Percentiles rank a stretch among this genome's conserved stretches.
These are phyloP conservation scores for Idaea dimidiata DNA, from an alignment of 2,888 invertebrate genomes.

Conservation along the genomic window DNA sequence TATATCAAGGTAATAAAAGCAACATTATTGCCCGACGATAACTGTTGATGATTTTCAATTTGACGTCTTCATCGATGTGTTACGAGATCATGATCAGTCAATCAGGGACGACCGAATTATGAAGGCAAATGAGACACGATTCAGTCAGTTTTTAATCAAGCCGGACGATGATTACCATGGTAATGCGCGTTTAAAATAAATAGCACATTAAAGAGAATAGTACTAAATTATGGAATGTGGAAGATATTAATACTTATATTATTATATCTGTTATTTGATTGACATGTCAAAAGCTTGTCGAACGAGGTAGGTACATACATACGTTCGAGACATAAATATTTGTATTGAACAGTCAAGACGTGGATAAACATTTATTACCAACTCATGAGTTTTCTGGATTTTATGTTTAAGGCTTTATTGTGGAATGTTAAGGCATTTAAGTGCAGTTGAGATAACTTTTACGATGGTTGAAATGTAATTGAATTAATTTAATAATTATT, in stretches of 20 bases:
- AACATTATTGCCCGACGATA: slow-evolving; percentile 57
- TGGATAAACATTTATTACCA: background rate
- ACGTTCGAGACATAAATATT: slow-evolving; percentile 1
- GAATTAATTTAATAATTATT: background rate
- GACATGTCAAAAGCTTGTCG: background rate
- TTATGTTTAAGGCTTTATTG: slow-evolving; percentile 20
- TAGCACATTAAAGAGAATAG: slow-evolving; percentile 11
- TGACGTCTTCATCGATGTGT: slow-evolving; percentile 63
- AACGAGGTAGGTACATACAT: background rate
- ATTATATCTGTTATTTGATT: background rate
- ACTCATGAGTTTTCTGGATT: background rate
- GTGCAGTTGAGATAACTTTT: background rate
- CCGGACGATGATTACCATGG: slow-evolving; percentile 31
- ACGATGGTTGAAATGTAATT: background rate
- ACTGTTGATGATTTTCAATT: slow-evolving; percentile 74
- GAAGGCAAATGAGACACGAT: slow-evolving; percentile 36
- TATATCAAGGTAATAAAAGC: slow-evolving; percentile 73
- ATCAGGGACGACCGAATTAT: slow-evolving; percentile 39
- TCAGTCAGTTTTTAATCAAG: slow-evolving; percentile 33
- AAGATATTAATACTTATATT: background rate
- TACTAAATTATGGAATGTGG: slow-evolving; percentile 7
- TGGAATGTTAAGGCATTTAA: slow-evolving; percentile 6
- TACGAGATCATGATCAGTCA: slow-evolving; percentile 40
- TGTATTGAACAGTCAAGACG: slow-evolving; percentile 8
- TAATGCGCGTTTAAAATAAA: slow-evolving; percentile 22